Conservation (phyloP, 2,888 invertebrate genomes). For the Idaea dimidiata region DNA sequence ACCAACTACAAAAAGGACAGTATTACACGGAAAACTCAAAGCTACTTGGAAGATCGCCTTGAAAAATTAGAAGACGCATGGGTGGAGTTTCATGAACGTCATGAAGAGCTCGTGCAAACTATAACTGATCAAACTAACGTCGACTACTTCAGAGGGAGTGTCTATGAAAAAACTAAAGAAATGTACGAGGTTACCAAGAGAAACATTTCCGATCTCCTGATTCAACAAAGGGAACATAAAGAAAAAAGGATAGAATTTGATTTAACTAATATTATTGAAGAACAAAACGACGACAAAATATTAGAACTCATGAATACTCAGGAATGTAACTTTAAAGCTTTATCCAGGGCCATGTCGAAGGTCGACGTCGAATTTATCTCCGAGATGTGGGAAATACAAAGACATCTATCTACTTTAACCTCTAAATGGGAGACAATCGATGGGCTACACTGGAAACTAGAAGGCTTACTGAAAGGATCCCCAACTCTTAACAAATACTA, state of each 20-base stretch:
- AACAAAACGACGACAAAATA: background rate
- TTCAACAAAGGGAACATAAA: too few species aligned
- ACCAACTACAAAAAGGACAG: conserved; percentile 3
- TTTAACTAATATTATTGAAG: too few species aligned
- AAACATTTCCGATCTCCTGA: too few species aligned
- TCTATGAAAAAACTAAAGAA: too few species aligned
- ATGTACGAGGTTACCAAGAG: too few species aligned
- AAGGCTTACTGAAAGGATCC: background rate
- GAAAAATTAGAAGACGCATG: background rate
- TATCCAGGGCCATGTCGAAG: conserved; percentile 3
- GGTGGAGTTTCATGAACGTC: background rate
- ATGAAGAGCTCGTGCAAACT: conserved; percentile 7
- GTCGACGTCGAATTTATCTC: conserved; percentile 5
- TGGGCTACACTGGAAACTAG: background rate
- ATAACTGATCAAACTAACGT: too few species aligned
- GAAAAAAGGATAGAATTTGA: too few species aligned
- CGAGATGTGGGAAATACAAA: background rate
- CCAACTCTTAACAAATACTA: background rate
- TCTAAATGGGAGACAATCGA: background rate
- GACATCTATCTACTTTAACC: background rate
- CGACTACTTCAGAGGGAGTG: too few species aligned
- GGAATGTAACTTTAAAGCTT: background rate
- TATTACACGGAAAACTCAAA: too few species aligned
- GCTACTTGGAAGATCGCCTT: too few species aligned
- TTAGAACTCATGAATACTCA: background rate